Evolutionary conservation across 2,888 invertebrate genomes (phyloP).

Genomic region (Pogonocherus hispidulus): DNA sequence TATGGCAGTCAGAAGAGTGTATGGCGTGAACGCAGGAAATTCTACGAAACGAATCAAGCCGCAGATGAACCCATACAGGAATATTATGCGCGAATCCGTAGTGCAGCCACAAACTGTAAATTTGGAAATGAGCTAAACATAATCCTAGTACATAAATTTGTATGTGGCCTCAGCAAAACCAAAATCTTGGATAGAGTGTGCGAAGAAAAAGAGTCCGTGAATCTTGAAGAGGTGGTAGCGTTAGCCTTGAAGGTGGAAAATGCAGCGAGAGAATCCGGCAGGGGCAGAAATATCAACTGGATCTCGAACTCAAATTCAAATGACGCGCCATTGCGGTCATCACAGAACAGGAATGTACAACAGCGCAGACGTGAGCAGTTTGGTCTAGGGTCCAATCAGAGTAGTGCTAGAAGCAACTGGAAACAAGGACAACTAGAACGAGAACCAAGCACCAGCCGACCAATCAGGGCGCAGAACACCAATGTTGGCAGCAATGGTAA

Average conservation of each 20-base stretch:
- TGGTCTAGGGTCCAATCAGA: too few relatives aligned
- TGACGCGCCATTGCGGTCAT: background rate
- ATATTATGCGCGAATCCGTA: conserved; percentile 21
- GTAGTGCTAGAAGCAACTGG: background rate
- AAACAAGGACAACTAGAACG: background rate
- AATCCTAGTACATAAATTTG: conserved; percentile 13
- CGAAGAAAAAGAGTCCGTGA: background rate
- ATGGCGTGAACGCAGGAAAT: conserved; percentile 26
- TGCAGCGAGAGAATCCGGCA: conserved; percentile 3
- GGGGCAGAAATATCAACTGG: background rate
- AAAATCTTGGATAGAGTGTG: conserved; percentile 18
- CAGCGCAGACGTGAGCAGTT: too few relatives aligned
- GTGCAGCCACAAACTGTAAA: conserved; percentile 16
- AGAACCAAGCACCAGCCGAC: background rate
- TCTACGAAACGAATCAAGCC: conserved; percentile 20
- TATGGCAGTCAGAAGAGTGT: conserved; percentile 11
- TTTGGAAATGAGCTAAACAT: conserved; percentile 13
- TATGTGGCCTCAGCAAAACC: conserved; percentile 3
- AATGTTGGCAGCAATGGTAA: conserved; percentile 4
- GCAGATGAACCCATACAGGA: background rate
- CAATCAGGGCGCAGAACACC: background rate
- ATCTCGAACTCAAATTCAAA: conserved; percentile 10
- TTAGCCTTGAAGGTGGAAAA: conserved; percentile 21
- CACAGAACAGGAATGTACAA: background rate
- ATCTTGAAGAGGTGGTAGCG: conserved; percentile 4